phyloP scores from a whole-genome alignment of 2,797 vertebrate genomes.

The Liparis tanakae region DNA sequence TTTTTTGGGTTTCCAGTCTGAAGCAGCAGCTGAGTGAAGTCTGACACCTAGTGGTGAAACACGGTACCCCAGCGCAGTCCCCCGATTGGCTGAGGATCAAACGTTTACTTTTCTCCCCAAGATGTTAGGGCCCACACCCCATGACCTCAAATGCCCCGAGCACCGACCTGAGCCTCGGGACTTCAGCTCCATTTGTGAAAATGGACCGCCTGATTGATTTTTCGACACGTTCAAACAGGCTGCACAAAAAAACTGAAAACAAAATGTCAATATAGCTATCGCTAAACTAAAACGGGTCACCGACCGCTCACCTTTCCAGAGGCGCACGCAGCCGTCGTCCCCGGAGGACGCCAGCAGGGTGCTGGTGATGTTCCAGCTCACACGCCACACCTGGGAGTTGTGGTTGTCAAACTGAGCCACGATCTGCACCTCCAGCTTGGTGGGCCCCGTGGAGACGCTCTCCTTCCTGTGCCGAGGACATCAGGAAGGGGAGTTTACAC shows the following conservation, averaged over 20 bases:
- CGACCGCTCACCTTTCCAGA: constrained; percentile 92
- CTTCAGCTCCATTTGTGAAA: too few relatives aligned
- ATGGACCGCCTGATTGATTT: too few relatives aligned
- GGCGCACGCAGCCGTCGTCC: constrained; percentile 95
- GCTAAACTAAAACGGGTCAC: constrained; percentile 1
- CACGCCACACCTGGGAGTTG: constrained; percentile 98
- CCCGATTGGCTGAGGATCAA: neutral
- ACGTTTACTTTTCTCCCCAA: fast-evolving
- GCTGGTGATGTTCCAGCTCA: constrained; percentile 99
- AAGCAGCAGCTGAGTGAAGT: neutral
- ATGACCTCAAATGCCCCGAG: too few relatives aligned
- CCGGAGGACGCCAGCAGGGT: constrained; percentile 96
- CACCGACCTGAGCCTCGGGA: too few relatives aligned
- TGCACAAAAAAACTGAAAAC: neutral
- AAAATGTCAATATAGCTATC: neutral
- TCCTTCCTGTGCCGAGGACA: constrained; percentile 86
- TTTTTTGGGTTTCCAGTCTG: neutral
- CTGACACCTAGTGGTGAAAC: neutral
- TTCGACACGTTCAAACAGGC: neutral
- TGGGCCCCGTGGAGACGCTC: constrained; percentile 88
- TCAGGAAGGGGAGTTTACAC: neutral
- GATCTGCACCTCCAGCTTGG: constrained; percentile 95
- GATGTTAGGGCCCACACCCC: too few relatives aligned
- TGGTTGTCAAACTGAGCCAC: constrained; percentile 98
- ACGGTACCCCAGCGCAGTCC: fast-evolving